Percentiles rank a stretch among this genome's conserved stretches.
Evolutionary conservation across 2,113 vertebrate species (phyloP).

Genomic region (Serilophus lunatus): DNA sequence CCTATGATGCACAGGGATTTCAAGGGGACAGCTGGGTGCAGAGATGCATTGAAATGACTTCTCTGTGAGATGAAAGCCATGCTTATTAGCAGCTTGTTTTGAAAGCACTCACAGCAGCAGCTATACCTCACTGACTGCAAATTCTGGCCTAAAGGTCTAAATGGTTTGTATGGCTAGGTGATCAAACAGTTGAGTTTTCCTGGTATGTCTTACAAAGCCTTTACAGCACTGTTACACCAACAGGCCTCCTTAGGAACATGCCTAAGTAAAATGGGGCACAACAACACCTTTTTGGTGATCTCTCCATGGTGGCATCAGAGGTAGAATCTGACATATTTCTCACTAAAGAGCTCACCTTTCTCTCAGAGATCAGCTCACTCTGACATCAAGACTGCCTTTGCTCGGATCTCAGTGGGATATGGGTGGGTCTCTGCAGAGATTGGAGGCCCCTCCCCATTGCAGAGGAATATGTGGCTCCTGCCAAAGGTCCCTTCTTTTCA

Average conservation of each 20-base stretch:
- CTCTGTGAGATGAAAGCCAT: neutral
- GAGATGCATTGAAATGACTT: neutral
- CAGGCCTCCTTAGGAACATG: neutral
- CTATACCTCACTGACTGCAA: neutral
- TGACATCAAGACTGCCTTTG: neutral
- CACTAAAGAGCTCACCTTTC: neutral
- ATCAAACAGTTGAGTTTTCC: neutral
- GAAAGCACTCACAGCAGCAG: neutral
- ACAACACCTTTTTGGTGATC: neutral
- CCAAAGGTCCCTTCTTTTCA: neutral
- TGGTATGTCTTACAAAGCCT: neutral
- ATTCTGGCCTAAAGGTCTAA: neutral
- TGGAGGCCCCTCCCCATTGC: neutral
- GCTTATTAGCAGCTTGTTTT: conserved; percentile 13
- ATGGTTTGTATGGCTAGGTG: neutral
- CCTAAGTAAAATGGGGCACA: neutral
- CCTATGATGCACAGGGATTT: neutral
- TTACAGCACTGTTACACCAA: neutral
- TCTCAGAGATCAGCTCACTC: neutral
- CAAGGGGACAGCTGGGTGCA: conserved; percentile 32
- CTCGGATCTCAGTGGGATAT: neutral
- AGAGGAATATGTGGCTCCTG: neutral
- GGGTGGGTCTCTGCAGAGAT: neutral
- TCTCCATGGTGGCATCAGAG: neutral
- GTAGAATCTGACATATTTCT: neutral